A percentile compares a stretch with the other conserved stretches of the same genome.
Evolutionary conservation across 2,888 invertebrate species (phyloP).

Genomic region (Altica lythri): DNA sequence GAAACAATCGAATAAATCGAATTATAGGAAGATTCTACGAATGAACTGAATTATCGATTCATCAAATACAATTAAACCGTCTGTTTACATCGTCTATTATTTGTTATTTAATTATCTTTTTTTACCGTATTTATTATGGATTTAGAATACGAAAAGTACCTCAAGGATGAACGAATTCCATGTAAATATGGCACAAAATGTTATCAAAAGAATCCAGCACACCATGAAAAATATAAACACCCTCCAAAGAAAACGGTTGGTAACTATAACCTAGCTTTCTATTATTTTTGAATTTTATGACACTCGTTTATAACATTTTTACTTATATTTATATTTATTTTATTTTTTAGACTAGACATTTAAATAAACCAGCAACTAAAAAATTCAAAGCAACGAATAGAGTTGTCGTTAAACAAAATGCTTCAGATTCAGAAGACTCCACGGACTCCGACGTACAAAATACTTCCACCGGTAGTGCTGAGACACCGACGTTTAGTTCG

Average conservation of each 20-base stretch:
- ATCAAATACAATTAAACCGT: too few species aligned
- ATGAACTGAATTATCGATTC: too few species aligned
- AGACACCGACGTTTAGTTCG: not conserved
- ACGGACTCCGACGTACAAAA: constrained; percentile 8
- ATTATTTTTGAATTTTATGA: constrained; percentile 15
- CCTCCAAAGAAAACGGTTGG: constrained; percentile 59
- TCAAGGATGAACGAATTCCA: constrained; percentile 57
- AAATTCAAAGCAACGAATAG: constrained; percentile 25
- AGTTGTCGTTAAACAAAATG: not conserved
- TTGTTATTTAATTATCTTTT: too few species aligned
- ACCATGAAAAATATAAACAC: constrained; percentile 77
- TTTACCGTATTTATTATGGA: too few species aligned
- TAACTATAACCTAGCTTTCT: constrained; percentile 3
- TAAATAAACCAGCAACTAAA: constrained; percentile 24
- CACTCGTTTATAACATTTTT: constrained; percentile 3
- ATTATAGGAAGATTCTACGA: too few species aligned
- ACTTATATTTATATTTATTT: not conserved
- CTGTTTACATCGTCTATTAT: too few species aligned
- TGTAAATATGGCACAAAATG: constrained; percentile 82
- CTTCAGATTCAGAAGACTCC: constrained; percentile 17
- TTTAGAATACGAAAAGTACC: constrained; percentile 37
- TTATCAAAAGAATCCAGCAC: constrained; percentile 79
- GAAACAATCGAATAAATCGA: too few species aligned
- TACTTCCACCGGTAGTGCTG: constrained; percentile 4
- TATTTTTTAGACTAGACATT: constrained; percentile 17